Evolutionary conservation across 2,797 vertebrate genomes (phyloP).

Genomic region (Pristis pectinata): DNA sequence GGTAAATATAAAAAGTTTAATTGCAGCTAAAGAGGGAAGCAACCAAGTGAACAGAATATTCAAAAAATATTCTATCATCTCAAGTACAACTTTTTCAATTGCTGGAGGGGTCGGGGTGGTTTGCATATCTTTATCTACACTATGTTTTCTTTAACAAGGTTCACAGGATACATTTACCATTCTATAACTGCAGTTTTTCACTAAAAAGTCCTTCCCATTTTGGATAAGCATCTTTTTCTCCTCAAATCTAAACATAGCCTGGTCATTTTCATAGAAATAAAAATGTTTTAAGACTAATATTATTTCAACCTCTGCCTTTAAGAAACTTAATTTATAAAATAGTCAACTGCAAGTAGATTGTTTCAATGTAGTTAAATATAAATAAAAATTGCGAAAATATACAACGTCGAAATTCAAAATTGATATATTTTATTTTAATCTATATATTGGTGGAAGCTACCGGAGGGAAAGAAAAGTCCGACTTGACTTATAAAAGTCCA

Average conservation of each 20-base stretch:
- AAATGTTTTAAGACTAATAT: background rate
- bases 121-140: background rate
- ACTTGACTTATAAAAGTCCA: background rate
- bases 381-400: background rate
- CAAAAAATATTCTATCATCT: background rate
- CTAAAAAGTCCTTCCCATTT: background rate
- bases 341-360: background rate
- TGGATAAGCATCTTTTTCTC: background rate
- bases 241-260: background rate
- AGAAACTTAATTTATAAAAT: background rate
- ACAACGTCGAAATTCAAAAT: background rate
- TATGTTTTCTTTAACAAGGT: background rate
- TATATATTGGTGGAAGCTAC: background rate
- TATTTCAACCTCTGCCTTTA: background rate
- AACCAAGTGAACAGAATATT: background rate
- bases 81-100: background rate
- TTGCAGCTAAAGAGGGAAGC: background rate
- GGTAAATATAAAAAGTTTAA: slow-evolving; percentile 3
- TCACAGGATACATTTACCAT: too few relatives aligned
- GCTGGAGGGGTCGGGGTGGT: too few relatives aligned
- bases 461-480: too few relatives aligned
- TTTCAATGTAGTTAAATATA: background rate
- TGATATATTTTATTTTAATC: background rate
- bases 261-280: background rate
- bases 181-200: background rate